Evolutionary conservation across 37 sponge, comb jelly and placozoan genomes (phyloP).

Genomic region (Chondrosia reniformis): DNA sequence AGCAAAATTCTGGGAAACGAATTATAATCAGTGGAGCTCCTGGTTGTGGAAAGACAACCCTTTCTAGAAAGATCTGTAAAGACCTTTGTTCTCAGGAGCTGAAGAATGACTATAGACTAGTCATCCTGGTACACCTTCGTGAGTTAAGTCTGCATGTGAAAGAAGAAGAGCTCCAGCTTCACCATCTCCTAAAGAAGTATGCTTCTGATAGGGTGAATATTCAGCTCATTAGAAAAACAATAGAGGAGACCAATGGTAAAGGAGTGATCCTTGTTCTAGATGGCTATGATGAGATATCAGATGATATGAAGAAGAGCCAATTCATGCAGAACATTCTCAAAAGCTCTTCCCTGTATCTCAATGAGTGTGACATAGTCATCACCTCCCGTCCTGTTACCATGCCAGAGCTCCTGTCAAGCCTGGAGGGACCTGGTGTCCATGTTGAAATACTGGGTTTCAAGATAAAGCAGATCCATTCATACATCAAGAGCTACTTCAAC

Average conservation of each 20-base stretch:
- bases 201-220: not conserved
- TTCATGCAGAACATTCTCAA: not conserved
- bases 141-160: not conserved
- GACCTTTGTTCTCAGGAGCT: not conserved
- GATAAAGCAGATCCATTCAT: not conserved
- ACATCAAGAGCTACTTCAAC: not conserved
- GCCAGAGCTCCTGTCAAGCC: not conserved
- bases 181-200: not conserved
- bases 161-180: not conserved
- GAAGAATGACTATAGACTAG: not conserved
- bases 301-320: not conserved
- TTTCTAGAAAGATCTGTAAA: not conserved
- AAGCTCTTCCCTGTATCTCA: not conserved
- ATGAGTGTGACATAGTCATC: conserved; percentile 6
- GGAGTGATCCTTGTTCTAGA: not conserved
- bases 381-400: conserved; percentile 15
- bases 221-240: not conserved
- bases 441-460: conserved; percentile 8
- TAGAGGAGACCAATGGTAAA: not conserved
- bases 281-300: conserved; percentile 6
- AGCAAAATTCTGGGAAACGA: not conserved
- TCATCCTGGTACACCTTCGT: not conserved
- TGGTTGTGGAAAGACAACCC: conserved; percentile 7
- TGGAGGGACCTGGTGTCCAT: not conserved
- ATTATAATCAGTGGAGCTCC: conserved; percentile 14